phyloP scores from a whole-genome alignment of 2,113 vertebrate species.

The Rhegmatorhina hoffmannsi region DNA sequence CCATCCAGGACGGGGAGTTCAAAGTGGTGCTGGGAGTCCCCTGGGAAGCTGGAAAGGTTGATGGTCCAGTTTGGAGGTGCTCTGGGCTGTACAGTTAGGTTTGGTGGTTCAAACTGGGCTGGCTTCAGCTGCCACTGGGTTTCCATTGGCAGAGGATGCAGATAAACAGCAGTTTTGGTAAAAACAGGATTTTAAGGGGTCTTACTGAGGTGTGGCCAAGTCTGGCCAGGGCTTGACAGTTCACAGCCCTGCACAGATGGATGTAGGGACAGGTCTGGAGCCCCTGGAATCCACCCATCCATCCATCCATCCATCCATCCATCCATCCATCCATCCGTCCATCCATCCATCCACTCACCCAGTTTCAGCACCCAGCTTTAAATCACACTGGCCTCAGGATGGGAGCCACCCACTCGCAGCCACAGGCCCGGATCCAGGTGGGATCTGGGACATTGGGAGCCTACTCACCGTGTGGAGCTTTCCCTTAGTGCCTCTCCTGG shows the following conservation, averaged over 20 bases:
- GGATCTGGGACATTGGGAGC: background rate
- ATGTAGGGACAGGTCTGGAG: background rate
- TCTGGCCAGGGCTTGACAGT: background rate
- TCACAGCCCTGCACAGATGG: background rate
- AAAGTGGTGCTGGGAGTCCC: background rate
- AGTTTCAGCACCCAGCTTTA: background rate
- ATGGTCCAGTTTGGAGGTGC: rapidly evolving
- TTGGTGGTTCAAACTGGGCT: background rate
- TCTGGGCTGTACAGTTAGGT: background rate
- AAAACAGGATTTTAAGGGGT: background rate
- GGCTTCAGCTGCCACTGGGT: rapidly evolving
- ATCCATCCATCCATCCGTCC: background rate
- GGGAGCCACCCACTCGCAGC: rapidly evolving
- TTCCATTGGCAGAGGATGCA: background rate
- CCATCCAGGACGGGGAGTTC: background rate
- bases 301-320: background rate
- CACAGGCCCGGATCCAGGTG: rapidly evolving
- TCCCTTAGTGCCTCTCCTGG: background rate
- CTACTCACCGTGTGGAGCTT: rapidly evolving
- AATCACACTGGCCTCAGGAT: rapidly evolving
- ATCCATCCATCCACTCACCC: too few species aligned
- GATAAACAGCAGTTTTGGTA: background rate
- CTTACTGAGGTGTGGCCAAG: rapidly evolving
- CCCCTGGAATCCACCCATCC: background rate
- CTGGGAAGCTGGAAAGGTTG: background rate